Conservation (phyloP, 2,113 vertebrate genomes). For the Indicator maculatus region DNA sequence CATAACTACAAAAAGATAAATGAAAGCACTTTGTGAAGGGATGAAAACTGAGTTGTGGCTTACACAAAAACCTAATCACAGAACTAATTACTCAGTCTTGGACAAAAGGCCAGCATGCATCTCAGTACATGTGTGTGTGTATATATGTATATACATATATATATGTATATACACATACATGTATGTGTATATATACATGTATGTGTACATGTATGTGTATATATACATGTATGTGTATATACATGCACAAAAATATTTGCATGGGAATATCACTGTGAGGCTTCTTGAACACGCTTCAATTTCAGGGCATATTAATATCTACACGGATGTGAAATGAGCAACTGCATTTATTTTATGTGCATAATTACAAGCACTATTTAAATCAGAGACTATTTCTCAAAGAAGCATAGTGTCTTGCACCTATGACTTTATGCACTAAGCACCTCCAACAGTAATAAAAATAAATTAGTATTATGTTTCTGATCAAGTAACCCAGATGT, state of each 20-base stretch:
- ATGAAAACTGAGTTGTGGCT: neutral
- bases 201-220: neutral
- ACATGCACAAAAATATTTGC: neutral
- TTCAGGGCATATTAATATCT: neutral
- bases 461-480: neutral
- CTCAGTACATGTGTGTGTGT: neutral
- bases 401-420: neutral
- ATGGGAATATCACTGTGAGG: neutral
- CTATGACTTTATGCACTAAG: neutral
- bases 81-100: neutral
- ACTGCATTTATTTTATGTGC: neutral
- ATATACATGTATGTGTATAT: neutral
- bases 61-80: neutral
- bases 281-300: neutral
- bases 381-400: neutral
- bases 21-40: neutral
- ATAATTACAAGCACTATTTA: neutral
- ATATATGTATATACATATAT: neutral
- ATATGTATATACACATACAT: too few relatives aligned
- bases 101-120: neutral
- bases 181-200: neutral
- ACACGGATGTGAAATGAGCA: neutral
- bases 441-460: neutral
- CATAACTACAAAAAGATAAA: neutral
- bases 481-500: neutral